Evolutionary conservation across 2,113 vertebrate genomes (phyloP), one percentile per base, ranked within the genome.

Genomic region (Chelonoidis abingdonii): DNA sequence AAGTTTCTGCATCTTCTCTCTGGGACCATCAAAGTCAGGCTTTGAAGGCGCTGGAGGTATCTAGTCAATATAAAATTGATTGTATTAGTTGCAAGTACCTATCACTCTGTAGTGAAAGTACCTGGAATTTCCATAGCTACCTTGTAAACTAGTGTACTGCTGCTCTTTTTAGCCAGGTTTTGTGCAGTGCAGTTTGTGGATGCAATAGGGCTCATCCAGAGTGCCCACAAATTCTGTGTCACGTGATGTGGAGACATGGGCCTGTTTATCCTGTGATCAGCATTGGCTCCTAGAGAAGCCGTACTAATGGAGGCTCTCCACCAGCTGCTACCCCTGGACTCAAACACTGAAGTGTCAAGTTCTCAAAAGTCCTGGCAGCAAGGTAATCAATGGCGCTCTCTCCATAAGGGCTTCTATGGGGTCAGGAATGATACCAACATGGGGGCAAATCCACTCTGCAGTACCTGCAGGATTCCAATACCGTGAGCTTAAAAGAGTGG

Each of bases 1-100:
- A 14, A 99, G 97, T 92, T 99, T 99, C 96, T 99, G 99, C 99
- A 99, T 99, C 97, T 99, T 99, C 96, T 99, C 99, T 97, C 99
- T 98, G 29, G 99, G 99, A 94, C 99, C 99, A 96, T 99, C 99
- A 88, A 99, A 99, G 96, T 99, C 99, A 35, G 99, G 99, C 93
- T 99, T 99, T 50, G 99, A 99, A 82, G 99, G 99, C 56, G 98
- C 98, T 80, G 99, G 99, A 10, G 99, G 99, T 93, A 99, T 99
- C 99, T 99, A 93, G 56, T 8, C 80, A 94, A 90, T 50, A 50
- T 86, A 94, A 52, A 50, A 17, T 75, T 10, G 38, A 94, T 83
- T 90, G 44, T 41, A 13, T 85, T 6, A 80, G 54, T 49, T 89
- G 41, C 19, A 56, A 84, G n/a, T 38, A 86, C 92, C 9, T 72